Evolutionary conservation across 1,140 invertebrate genomes (phyloP), one percentile per base, ranked within the genome.

Genomic region (Chironomus striatipennis): DNA sequence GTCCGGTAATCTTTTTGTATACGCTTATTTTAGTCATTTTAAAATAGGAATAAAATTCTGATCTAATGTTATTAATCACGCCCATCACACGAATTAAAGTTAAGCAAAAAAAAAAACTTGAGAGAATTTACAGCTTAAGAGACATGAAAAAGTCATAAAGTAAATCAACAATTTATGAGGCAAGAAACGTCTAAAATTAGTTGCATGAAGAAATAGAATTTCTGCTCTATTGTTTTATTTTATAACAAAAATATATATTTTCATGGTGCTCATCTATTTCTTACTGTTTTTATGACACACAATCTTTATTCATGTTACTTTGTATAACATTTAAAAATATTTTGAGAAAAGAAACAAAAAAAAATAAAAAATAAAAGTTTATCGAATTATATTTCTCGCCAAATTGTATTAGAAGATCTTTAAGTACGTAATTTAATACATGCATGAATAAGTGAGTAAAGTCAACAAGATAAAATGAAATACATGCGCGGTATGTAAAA

Each of bases 181-280:
- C 47, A 57, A n/a, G 47, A n/a, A n/a, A 57, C 47, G 47, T 57
- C 47, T 57, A 57, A 57, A 57, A 12, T 57, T 57, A 57, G 47
- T 34, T 57, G 47, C 47, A 57, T 34, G 24, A 34, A 34, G n/a
- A 57, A 57, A 57, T 7, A 12, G 47, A 57, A 57, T 15, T 57
- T 57, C 47, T 57, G 12, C 47, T 57, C 47, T 57, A 57, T 57
- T 57, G 47, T 57, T 57, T 57, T n/a, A 57, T 57, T 57, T 57
- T 57, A 57, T 47, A 15, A 47, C 9, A n/a, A 57, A 57, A 57
- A 57, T 57, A n/a, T 47, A n/a, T 57, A n/a, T 57, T 57, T 57
- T 57, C 47, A 57, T 57, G 12, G 1, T n/a, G 12, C 47, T 12
- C n/a, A 57, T 57, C 47, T 57, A 34, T 57, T 57, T 57, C 47